Percentiles rank a stretch among this genome's conserved stretches.
phyloP scores from a whole-genome alignment of 1,140 invertebrate genomes.

The Callitettix versicolor region DNA sequence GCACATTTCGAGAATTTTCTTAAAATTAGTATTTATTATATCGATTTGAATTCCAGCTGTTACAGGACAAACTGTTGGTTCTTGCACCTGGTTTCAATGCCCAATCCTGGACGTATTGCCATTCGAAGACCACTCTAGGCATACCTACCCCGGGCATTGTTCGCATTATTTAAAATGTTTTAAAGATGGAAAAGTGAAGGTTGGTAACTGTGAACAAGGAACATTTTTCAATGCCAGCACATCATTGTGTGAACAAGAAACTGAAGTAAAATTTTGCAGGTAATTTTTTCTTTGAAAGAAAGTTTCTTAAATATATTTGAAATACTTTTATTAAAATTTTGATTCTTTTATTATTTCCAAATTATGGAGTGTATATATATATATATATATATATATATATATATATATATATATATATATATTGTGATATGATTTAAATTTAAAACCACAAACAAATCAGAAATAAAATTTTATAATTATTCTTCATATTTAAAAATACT shows the following conservation, averaged over 20 bases:
- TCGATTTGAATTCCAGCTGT: too few species aligned
- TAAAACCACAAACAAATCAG: too few species aligned
- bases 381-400: too few species aligned
- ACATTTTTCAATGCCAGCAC: constrained; percentile 13
- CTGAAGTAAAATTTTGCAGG: constrained; percentile 1
- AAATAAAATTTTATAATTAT: too few species aligned
- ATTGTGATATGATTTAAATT: too few species aligned
- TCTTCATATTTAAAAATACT: too few species aligned
- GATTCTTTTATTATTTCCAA: too few species aligned
- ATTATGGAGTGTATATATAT: too few species aligned
- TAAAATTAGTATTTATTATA: too few species aligned
- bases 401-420: too few species aligned
- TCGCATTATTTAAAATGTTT: constrained; percentile 22
- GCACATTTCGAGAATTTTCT: too few species aligned
- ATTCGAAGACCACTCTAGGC: constrained; percentile 23
- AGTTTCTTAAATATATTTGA: not conserved
- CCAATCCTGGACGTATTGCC: constrained; percentile 17
- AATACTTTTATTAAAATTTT: too few species aligned
- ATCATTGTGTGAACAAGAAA: constrained; percentile 16
- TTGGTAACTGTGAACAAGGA: constrained; percentile 19
- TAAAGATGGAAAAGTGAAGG: constrained; percentile 21
- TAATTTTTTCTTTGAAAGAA: not conserved
- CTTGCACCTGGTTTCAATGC: constrained; percentile 21
- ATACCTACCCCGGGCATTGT: constrained; percentile 24
- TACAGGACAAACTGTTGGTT: not conserved